Percentiles rank a stretch among this genome's conserved stretches.
Evolutionary conservation across 2,797 vertebrate genomes (phyloP).

Genomic region (Otolemur crassicaudatus): DNA sequence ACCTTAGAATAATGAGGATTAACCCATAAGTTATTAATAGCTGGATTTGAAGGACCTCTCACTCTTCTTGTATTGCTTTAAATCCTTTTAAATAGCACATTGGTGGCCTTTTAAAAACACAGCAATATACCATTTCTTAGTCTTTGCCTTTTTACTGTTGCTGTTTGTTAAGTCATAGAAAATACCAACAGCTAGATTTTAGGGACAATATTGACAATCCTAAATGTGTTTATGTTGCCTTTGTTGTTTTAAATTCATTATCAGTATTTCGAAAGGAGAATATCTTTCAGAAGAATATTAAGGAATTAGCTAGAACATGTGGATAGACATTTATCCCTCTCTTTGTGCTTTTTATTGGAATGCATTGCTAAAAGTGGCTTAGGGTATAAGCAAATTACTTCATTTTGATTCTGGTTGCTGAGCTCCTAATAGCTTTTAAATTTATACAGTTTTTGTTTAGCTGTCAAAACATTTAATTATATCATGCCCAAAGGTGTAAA

Average conservation of each 20-base stretch:
- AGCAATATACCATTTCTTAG: not conserved
- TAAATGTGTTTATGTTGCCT: conserved; percentile 27
- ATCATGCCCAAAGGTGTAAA: conserved; percentile 92
- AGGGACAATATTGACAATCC: not conserved
- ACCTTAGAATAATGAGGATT: not conserved
- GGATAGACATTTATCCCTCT: conserved; percentile 59
- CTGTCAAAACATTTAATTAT: conserved; percentile 93
- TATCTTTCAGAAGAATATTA: conserved; percentile 58
- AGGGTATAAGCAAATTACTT: conserved; percentile 78
- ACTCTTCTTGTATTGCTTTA: conserved; percentile 47
- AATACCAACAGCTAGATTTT: not conserved
- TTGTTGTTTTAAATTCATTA: conserved; percentile 30
- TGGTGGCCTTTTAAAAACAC: not conserved
- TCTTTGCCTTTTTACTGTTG: conserved; percentile 42
- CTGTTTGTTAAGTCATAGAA: conserved; percentile 56
- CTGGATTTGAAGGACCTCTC: not conserved
- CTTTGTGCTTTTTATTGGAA: conserved; percentile 80
- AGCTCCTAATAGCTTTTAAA: conserved; percentile 88
- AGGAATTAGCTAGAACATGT: conserved; percentile 50
- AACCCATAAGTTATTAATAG: not conserved
- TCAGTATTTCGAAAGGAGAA: not conserved
- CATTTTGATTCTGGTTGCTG: conserved; percentile 87
- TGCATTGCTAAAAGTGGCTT: conserved; percentile 76
- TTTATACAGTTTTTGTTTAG: conserved; percentile 92
- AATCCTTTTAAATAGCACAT: conserved; percentile 60